phyloP scores from a whole-genome alignment of 92 coral and sea anemone genomes.

The Porites cylindrica region DNA sequence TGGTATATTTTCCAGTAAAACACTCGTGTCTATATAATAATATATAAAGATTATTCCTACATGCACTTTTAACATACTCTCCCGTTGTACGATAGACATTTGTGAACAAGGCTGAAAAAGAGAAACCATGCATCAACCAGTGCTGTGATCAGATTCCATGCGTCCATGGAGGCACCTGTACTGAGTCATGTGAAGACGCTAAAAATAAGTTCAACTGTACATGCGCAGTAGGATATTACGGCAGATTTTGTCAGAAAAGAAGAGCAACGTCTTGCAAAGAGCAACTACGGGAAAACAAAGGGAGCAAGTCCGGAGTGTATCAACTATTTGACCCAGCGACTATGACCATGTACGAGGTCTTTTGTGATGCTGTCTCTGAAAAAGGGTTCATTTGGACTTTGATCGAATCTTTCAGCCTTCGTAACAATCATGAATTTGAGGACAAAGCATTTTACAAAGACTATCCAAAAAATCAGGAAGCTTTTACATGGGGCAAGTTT shows the following conservation, averaged over 20 bases:
- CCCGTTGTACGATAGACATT: neutral
- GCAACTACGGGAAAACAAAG: neutral
- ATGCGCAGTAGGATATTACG: no score
- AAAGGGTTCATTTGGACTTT: no score
- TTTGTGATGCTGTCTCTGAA: no score
- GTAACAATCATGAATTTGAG: constrained; percentile 8
- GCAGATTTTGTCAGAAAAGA: no score
- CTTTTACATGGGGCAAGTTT: constrained; percentile 46
- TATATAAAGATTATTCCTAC: no score
- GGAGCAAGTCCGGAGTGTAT: constrained; percentile 12
- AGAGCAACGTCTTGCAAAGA: no score
- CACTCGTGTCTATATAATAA: no score
- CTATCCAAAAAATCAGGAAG: constrained; percentile 28
- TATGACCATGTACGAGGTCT: neutral
- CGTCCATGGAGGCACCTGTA: neutral
- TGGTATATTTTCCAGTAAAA: no score
- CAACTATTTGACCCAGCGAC: constrained; percentile 12
- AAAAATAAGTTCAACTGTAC: no score
- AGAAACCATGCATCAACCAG: constrained; percentile 15
- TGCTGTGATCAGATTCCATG: constrained; percentile 41
- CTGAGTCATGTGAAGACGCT: no score
- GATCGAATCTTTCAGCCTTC: neutral
- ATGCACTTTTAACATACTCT: no score
- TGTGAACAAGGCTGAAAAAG: neutral
- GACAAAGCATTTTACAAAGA: constrained; percentile 19